Evolutionary conservation across 2,888 invertebrate species (phyloP).

Genomic region (Rhagium mordax): DNA sequence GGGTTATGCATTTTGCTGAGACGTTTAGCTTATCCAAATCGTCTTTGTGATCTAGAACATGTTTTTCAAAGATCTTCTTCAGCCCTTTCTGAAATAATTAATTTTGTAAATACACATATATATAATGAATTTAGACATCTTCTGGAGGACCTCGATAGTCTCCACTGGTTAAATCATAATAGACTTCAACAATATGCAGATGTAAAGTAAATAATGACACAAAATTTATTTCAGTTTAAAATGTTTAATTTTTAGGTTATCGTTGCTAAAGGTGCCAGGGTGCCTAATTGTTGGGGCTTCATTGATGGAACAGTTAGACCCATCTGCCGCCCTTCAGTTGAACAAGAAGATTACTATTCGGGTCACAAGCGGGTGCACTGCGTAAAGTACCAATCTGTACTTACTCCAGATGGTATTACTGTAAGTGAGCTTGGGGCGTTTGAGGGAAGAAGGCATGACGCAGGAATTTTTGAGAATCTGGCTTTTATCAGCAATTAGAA

Average conservation of each 20-base stretch:
- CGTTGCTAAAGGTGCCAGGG: background rate
- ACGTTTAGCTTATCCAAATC: background rate
- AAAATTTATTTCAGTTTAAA: too few relatives aligned
- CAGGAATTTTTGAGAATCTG: background rate
- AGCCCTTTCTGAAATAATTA: background rate
- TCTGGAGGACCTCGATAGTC: background rate
- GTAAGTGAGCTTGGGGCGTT: background rate
- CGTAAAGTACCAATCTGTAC: background rate
- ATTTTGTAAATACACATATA: background rate
- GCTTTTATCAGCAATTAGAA: background rate
- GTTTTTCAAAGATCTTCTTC: background rate
- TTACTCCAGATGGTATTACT: background rate
- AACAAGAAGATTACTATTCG: constrained; percentile 11
- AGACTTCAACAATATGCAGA: background rate
- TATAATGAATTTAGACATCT: background rate
- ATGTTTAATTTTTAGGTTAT: background rate
- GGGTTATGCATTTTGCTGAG: background rate
- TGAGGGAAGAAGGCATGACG: constrained; percentile 1
- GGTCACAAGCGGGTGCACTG: background rate
- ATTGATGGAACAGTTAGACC: constrained; percentile 2
- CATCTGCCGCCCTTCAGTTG: background rate
- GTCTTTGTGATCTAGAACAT: background rate
- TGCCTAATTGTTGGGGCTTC: background rate
- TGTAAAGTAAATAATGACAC: background rate
- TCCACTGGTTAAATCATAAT: background rate